A percentile compares a stretch with the other conserved stretches of the same genome.
phyloP scores from a whole-genome alignment of 2,113 vertebrate genomes.

The Ornithorhynchus anatinus region DNA sequence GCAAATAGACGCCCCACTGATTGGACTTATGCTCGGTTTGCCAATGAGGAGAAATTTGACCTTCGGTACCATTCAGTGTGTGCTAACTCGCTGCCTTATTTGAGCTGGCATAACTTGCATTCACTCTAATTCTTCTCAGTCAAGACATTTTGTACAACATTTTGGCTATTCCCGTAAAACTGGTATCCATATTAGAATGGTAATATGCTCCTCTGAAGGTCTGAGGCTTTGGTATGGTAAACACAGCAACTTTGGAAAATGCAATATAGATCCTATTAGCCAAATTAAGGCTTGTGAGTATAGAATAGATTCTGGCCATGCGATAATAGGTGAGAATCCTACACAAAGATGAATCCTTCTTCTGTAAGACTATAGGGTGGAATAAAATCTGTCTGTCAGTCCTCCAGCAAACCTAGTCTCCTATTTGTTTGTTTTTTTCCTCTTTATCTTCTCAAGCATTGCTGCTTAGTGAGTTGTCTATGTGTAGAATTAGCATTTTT shows the following conservation, averaged over 20 bases:
- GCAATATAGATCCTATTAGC: background rate
- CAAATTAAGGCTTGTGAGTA: background rate
- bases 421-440: background rate
- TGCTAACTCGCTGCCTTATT: background rate
- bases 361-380: background rate
- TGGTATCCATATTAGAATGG: too few relatives aligned
- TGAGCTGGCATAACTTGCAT: too few relatives aligned
- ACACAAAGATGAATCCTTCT: background rate
- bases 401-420: too few relatives aligned
- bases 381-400: accelerated
- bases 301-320: background rate
- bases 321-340: background rate
- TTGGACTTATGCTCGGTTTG: conserved; percentile 6
- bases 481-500: too few relatives aligned
- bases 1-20: background rate
- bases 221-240: too few relatives aligned
- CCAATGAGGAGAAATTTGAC: conserved; percentile 10
- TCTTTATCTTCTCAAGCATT: too few relatives aligned
- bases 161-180: too few relatives aligned
- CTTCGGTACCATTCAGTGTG: conserved; percentile 8
- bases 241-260: too few relatives aligned
- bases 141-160: too few relatives aligned
- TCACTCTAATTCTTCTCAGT: too few relatives aligned
- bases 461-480: too few relatives aligned
- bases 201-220: too few relatives aligned